Base-by-base conservation (phyloP, 2,113 vertebrate genomes). In the Atrichornis clamosus region DNA sequence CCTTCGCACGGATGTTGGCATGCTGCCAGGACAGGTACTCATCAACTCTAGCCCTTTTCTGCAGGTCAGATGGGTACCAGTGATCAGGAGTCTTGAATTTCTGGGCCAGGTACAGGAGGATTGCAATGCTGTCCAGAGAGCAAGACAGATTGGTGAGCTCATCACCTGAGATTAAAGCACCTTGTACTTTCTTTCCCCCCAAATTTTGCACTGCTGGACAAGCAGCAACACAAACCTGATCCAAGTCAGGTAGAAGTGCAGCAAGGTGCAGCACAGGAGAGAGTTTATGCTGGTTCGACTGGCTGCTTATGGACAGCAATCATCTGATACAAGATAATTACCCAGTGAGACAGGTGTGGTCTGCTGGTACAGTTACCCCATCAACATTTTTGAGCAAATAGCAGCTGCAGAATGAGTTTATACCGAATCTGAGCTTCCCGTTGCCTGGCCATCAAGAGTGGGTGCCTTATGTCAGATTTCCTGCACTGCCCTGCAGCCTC, bases 1-100 rank as follows among this genome's bases (percentile, higher is more conserved):
- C 98, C 64, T 98, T 96, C 0, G 28, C 64, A 44, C 98, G 87
- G 17, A 99, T 95, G 87, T 91, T 94, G 7, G 79, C 8, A 10
- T 99, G 98, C 96, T 98, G 98, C 98, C 99, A 99, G 0, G 98
- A 97, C 88, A 98, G 96, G 87, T 98, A 98, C 94, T 99, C 98
- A 3, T 98, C 98, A 20, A 98, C 96, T 1, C 88, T 87, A 5
- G 98, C 98, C 2, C 98, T 84, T n/a, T 95, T 98, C 74, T 98
- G 97, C 52, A 98, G 97, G 81, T 98, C 98, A 21, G 97, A 84
- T 5, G 98, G 98, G 85, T 98, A 99, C 98, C 98, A 99, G 97
- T 98, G 98, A 70, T 98, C 98, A 9, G 98, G 97, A 39, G 98
- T 98, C 90, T 97, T 84, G 93, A 91, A 97, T 92, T 98, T 98